Conservation (phyloP, 1,140 invertebrate genomes). For the Cydia pomonella region DNA sequence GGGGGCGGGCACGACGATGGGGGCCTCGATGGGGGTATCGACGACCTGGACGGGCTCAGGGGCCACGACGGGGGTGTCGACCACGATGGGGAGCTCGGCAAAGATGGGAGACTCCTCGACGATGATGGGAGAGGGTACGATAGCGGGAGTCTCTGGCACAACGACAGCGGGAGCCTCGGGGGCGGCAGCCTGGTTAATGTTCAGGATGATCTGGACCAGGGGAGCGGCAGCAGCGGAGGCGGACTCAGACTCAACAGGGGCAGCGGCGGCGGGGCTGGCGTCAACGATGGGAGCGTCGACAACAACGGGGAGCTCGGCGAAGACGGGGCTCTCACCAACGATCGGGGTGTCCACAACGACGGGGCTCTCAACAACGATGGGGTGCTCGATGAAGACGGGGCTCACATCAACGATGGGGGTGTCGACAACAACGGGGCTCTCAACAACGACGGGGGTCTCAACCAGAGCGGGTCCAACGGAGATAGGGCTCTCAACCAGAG, state of each 20-base stretch:
- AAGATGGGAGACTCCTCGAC: constrained; percentile 1
- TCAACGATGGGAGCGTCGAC: constrained; percentile 18
- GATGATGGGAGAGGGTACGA: constrained; percentile 30
- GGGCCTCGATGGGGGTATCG: constrained; percentile 8
- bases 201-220: constrained; percentile 46
- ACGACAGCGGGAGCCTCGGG: constrained; percentile 12
- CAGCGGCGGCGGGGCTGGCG: background rate
- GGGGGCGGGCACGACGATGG: background rate
- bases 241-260: background rate
- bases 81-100: background rate
- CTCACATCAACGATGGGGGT: background rate
- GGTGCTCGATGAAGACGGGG: background rate
- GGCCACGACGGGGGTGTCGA: background rate
- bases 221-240: constrained; percentile 24
- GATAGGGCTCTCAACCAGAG: background rate
- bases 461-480: background rate
- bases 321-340: background rate
- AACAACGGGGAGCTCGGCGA: constrained; percentile 18
- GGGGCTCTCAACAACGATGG: constrained; percentile 33
- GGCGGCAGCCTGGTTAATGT: constrained; percentile 39
- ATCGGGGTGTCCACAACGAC: constrained; percentile 15
- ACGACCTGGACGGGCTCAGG: constrained; percentile 15
- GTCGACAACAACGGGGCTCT: background rate
- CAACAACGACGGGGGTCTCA: background rate
- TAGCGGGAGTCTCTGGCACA: constrained; percentile 30